Percentiles rank a stretch among this genome's conserved stretches.
phyloP scores from a whole-genome alignment of 2,797 vertebrate species.

The Microchirus variegatus region DNA sequence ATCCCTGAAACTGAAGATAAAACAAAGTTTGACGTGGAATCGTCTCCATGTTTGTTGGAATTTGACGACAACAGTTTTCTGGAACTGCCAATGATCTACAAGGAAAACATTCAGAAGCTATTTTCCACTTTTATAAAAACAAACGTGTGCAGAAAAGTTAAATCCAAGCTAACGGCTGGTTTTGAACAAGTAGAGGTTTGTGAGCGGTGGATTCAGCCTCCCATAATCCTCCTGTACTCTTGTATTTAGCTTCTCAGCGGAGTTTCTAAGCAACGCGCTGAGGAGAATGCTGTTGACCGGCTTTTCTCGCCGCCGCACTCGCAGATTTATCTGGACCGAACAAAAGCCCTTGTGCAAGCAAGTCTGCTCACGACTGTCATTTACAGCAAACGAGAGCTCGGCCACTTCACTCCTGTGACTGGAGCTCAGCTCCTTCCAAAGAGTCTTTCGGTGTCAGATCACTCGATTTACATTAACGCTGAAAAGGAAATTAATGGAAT shows the following conservation, averaged over 20 bases:
- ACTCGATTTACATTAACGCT: neutral
- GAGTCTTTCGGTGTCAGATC: neutral
- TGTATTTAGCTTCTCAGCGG: conserved; percentile 25
- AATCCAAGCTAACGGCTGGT: no score
- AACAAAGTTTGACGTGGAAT: no score
- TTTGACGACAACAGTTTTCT: no score
- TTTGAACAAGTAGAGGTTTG: no score
- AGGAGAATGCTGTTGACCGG: conserved; percentile 51
- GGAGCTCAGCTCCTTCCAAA: neutral
- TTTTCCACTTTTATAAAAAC: no score
- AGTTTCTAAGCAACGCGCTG: conserved; percentile 69
- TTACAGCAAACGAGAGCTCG: conserved; percentile 21
- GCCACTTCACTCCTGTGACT: neutral
- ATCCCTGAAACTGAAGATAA: no score
- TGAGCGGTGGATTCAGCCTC: neutral
- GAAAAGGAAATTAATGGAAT: neutral
- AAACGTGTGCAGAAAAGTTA: no score
- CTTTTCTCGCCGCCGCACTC: conserved; percentile 26
- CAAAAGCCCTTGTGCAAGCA: conserved; percentile 53
- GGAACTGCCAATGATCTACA: no score
- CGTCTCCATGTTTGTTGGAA: no score
- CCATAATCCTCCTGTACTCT: neutral
- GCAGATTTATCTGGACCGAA: conserved; percentile 67
- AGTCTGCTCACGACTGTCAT: conserved; percentile 30
- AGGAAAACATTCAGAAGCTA: no score